Percentiles rank a stretch among this genome's conserved stretches.
Evolutionary conservation across 2,113 vertebrate species (phyloP).

Genomic region (Athene noctua): DNA sequence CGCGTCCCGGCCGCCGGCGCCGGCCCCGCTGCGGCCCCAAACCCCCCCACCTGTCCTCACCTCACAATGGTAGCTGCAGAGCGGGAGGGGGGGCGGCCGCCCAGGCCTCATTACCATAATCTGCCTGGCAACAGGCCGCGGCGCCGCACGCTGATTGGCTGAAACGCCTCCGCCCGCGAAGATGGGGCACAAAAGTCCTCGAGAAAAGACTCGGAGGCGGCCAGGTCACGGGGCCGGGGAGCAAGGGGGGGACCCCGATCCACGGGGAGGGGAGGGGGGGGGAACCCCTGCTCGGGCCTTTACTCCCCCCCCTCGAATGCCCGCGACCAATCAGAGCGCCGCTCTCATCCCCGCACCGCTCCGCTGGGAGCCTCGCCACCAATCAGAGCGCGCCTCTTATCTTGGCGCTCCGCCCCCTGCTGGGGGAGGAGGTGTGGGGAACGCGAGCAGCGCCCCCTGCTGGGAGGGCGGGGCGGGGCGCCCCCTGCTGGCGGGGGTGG

Average conservation of each 20-base stretch:
- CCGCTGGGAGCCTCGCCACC: neutral
- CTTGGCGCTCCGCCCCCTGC: neutral
- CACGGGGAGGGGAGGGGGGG: too few relatives aligned
- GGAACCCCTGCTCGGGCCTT: neutral
- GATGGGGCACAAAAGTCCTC: neutral
- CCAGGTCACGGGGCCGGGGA: neutral
- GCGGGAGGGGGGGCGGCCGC: slow-evolving; percentile 70
- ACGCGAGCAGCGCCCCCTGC: neutral
- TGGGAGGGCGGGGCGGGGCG: neutral
- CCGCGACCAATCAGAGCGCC: neutral
- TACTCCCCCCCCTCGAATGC: neutral
- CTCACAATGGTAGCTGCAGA: slow-evolving; percentile 94
- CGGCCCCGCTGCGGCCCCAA: neutral
- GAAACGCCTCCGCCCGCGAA: neutral
- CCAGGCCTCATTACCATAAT: slow-evolving; percentile 85
- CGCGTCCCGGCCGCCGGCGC: neutral
- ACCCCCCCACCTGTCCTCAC: slow-evolving; percentile 82
- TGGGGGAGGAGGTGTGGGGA: neutral
- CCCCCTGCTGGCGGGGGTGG: neutral
- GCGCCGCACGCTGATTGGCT: slow-evolving; percentile 64
- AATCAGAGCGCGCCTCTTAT: slow-evolving; percentile 7
- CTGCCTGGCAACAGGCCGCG: slow-evolving; percentile 80
- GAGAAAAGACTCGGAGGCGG: neutral
- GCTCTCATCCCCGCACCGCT: neutral
- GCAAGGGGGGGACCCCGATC: neutral